These are phyloP conservation scores for Pantherophis vulpinus DNA, from an alignment of 2,797 vertebrate species.

Conservation along the genomic window DNA sequence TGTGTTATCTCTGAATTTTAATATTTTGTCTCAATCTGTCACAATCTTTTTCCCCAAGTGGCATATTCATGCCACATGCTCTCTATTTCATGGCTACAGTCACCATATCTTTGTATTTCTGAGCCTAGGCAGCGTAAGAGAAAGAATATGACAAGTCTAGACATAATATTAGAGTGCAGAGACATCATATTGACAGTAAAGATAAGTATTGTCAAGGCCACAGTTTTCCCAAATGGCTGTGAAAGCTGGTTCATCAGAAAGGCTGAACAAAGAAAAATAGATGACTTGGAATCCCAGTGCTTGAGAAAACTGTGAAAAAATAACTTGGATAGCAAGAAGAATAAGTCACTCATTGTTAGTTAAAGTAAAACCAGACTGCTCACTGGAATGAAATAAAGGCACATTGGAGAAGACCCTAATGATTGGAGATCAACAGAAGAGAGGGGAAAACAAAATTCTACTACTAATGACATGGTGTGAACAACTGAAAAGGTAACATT, in stretches of 20 bases:
- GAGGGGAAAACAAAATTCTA: background rate
- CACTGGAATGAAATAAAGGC: background rate
- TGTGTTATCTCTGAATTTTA: slow-evolving; percentile 3
- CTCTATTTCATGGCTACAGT: background rate
- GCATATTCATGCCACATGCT: background rate
- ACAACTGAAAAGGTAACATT: background rate
- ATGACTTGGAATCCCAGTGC: background rate
- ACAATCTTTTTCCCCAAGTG: background rate
- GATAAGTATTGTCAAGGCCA: background rate
- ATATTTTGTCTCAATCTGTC: background rate
- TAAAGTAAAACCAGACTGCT: background rate
- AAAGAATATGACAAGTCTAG: background rate
- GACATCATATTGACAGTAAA: background rate
- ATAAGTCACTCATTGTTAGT: background rate
- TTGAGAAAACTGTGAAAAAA: background rate
- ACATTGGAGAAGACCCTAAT: background rate
- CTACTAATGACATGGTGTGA: background rate
- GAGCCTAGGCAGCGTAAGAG: background rate
- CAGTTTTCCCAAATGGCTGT: background rate
- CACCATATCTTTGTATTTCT: background rate
- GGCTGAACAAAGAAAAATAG: background rate
- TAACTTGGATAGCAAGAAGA: background rate
- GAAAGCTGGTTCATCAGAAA: background rate
- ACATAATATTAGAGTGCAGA: background rate
- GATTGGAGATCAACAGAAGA: background rate